Percentiles rank a stretch among this genome's conserved stretches.
These are phyloP conservation scores for Drosophila atripex DNA, from an alignment of 2,888 invertebrate genomes.

Conservation along the genomic window DNA sequence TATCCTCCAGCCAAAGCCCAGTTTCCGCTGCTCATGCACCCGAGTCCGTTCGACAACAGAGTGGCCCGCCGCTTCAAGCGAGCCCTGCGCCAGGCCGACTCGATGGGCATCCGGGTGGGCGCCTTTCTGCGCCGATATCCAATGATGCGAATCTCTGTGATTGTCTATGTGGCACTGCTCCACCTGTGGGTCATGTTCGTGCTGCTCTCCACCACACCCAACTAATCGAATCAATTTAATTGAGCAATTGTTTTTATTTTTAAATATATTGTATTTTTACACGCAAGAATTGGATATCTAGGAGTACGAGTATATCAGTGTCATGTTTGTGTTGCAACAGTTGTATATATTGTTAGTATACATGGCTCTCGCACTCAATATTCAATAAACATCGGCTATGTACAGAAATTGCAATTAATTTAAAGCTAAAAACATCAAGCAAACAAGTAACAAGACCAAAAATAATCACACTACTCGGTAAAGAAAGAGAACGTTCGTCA, in stretches of 20 bases:
- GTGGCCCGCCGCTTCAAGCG: constrained; percentile 90
- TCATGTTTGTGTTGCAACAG: constrained; percentile 33
- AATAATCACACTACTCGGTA: constrained; percentile 51
- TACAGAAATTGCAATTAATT: constrained; percentile 60
- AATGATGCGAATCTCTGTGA: constrained; percentile 91
- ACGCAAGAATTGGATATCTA: constrained; percentile 41
- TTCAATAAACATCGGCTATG: constrained; percentile 71
- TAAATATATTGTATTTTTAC: constrained; percentile 56
- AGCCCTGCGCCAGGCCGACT: constrained; percentile 90
- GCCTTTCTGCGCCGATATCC: constrained; percentile 92
- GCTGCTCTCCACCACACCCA: constrained; percentile 87
- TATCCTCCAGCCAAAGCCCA: constrained; percentile 86
- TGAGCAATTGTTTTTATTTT: constrained; percentile 59
- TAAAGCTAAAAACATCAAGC: constrained; percentile 49
- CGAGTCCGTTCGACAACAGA: constrained; percentile 90
- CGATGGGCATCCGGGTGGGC: constrained; percentile 91
- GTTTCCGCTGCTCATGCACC: constrained; percentile 89
- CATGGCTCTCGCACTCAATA: constrained; percentile 28
- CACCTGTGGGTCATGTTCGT: constrained; percentile 94
- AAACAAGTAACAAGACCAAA: constrained; percentile 69
- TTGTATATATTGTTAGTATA: constrained; percentile 38
- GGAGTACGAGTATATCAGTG: constrained; percentile 26
- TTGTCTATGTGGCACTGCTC: constrained; percentile 93
- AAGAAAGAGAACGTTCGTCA: constrained; percentile 50
- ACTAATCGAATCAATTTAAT: constrained; percentile 49